Evolutionary conservation across 1,140 invertebrate genomes (phyloP), one percentile per base, ranked within the genome.

Genomic region (Mercenaria mercenaria): DNA sequence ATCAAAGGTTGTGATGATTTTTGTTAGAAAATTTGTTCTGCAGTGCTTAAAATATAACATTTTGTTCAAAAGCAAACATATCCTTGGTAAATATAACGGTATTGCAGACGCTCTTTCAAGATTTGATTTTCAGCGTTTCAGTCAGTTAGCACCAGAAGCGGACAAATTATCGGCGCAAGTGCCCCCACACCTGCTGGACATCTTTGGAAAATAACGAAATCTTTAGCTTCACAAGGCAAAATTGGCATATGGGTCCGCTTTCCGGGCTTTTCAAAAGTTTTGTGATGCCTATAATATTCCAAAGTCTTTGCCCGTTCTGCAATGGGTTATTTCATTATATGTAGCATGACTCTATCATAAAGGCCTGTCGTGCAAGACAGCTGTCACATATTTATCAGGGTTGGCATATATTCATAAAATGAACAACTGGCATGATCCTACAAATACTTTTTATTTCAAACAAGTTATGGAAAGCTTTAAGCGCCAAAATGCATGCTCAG

Each of bases 21-120:
- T 91, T 1, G 61, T 92, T 13, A 69, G 90, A 39, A 11, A 1
- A 4, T 61, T 92, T 1, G 88, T 50, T 39, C 34, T 89, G 23
- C 11, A 56, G 34, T 87, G 41, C 39, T 34, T 50, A 47, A 39
- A 77, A 76, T 86, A 64, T 41, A 91, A 47, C 74, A 81, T 79
- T 20, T 10, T 83, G 8, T 81, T 32, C 29, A 72, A 32, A 37
- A 39, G 39, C 37, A n/a, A 82, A 47, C 84, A 91, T 84, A 23
- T 91, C 4, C 67, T 67, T 20, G 86, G 81, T 67, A 32, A 37
- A 20, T 29, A 72, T 11, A 91, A 91, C 59, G 13, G 10, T 3
- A 84, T 85, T n/a, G 37, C 52, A 37, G 87, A 86, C 18, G n/a
- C 61, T 23, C 39, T 91, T 6, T 89, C 85, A 84, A 72, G 85